A percentile compares a stretch with the other conserved stretches of the same genome.
These are phyloP conservation scores for Limenitis camilla DNA, from an alignment of 2,888 invertebrate genomes.

Conservation along the genomic window DNA sequence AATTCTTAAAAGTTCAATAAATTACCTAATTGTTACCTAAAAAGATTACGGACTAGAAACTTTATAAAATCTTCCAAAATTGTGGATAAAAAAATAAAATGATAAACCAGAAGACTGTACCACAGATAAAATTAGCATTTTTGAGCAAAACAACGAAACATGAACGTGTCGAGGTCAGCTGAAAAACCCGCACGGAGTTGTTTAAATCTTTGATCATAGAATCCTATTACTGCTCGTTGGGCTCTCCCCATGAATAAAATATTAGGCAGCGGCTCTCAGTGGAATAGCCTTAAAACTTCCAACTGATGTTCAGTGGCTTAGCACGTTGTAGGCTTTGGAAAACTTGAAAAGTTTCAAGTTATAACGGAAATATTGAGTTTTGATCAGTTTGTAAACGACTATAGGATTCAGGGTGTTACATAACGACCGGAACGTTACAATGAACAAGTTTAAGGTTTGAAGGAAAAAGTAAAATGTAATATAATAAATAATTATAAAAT, in stretches of 20 bases:
- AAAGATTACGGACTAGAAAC: no score
- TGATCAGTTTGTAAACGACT: no score
- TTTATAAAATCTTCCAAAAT: no score
- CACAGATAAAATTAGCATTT: no score
- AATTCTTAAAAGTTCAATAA: no score
- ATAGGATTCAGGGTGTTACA: no score
- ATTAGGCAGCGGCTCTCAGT: constrained; percentile 20
- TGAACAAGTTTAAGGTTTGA: no score
- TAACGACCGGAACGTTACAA: no score
- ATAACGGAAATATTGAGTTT: not conserved
- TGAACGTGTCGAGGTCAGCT: constrained; percentile 9
- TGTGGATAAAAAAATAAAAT: no score
- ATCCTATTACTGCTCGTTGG: constrained; percentile 25
- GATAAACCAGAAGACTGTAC: not conserved
- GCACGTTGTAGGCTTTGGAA: constrained; percentile 1
- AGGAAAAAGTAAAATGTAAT: no score
- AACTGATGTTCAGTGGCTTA: constrained; percentile 18
- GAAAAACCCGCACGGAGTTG: constrained; percentile 13
- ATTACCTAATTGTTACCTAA: no score
- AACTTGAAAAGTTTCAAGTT: constrained; percentile 3
- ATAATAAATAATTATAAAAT: no score
- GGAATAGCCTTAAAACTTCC: constrained; percentile 20
- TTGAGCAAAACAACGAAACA: not conserved
- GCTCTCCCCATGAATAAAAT: constrained; percentile 31
- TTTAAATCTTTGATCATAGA: constrained; percentile 35